Conservation (phyloP, 2,888 invertebrate species). For the Saturnia japonica region DNA sequence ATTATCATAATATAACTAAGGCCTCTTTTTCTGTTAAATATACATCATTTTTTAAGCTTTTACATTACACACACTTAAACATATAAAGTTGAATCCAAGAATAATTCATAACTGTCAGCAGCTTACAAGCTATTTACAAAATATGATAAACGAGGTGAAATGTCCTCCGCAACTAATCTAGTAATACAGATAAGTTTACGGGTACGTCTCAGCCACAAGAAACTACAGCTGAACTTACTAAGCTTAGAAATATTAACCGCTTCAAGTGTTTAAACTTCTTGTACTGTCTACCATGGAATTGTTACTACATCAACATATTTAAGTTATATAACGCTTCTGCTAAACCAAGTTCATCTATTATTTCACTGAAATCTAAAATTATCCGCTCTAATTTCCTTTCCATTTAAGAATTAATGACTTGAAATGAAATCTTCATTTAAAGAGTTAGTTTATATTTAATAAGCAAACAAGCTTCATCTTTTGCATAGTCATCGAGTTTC, state of each 20-base stretch:
- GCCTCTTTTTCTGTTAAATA: background rate
- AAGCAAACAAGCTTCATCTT: background rate
- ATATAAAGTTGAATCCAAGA: constrained; percentile 28
- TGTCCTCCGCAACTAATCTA: constrained; percentile 45
- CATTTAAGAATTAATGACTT: background rate
- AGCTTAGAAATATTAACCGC: background rate
- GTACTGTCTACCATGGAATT: background rate
- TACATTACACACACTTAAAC: background rate
- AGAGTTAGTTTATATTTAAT: constrained; percentile 4
- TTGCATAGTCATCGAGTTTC: background rate
- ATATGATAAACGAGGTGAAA: constrained; percentile 51
- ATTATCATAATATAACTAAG: background rate
- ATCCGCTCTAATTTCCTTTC: background rate
- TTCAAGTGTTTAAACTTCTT: background rate
- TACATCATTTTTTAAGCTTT: background rate
- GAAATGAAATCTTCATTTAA: constrained; percentile 1
- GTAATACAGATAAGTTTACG: constrained; percentile 47
- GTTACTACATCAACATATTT: background rate
- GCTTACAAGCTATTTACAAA: constrained; percentile 56
- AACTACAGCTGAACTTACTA: constrained; percentile 12
- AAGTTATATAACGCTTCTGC: background rate
- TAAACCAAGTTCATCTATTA: background rate
- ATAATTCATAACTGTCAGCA: constrained; percentile 53
- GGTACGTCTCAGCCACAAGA: constrained; percentile 30
- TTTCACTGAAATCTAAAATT: background rate